These are phyloP conservation scores for Cheilosia variabilis DNA, from an alignment of 2,888 invertebrate genomes.

Conservation along the genomic window DNA sequence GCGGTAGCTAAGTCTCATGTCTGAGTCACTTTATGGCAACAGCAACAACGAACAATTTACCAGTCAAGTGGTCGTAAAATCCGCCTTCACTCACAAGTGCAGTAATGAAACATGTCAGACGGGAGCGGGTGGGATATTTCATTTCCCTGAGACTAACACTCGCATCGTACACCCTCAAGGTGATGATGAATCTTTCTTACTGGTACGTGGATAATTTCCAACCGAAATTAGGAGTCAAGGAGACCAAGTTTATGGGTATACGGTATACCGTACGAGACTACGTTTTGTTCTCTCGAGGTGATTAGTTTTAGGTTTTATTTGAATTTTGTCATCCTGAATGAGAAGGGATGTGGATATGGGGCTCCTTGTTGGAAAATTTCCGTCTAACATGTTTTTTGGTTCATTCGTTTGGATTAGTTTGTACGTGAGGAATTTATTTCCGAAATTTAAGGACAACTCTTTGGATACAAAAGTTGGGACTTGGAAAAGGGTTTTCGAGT, in stretches of 20 bases:
- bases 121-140: not conserved
- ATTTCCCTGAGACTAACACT: not conserved
- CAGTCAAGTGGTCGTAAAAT: constrained; percentile 70
- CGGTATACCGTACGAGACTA: not conserved
- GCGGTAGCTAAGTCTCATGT: constrained; percentile 10
- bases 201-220: constrained; percentile 20
- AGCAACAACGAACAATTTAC: constrained; percentile 48
- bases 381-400: constrained; percentile 5
- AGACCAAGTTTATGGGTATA: not conserved
- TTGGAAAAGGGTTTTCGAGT: not conserved
- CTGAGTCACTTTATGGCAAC: constrained; percentile 46
- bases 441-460: not conserved
- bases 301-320: constrained; percentile 49
- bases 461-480: not conserved
- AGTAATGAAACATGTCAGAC: constrained; percentile 60
- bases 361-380: constrained; percentile 17
- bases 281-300: constrained; percentile 10
- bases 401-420: constrained; percentile 20
- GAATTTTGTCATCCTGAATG: constrained; percentile 11
- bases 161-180: not conserved
- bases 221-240: constrained; percentile 2
- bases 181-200: not conserved
- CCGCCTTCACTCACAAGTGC: constrained; percentile 45
- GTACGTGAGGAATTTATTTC: constrained; percentile 36
- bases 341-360: not conserved